Evolutionary conservation across 2,797 vertebrate genomes (phyloP), one percentile per base, ranked within the genome.

Genomic region (Tragelaphus oryx): DNA sequence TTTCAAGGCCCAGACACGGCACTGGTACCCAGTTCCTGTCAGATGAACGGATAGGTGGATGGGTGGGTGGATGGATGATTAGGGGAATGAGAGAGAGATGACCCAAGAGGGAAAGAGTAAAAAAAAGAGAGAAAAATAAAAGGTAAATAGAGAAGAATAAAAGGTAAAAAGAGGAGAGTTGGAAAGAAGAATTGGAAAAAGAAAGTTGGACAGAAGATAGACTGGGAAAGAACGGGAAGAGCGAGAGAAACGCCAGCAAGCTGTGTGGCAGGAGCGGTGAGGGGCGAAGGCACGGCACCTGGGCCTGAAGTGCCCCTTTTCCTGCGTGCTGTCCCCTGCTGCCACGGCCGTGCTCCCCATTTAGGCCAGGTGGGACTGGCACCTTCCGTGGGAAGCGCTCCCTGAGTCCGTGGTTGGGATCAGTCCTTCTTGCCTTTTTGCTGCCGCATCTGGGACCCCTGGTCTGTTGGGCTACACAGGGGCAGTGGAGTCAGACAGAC

Each of bases 241-340:
- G 14, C 0, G 9, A 55, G n/a, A 20, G 9, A 55, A 30, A 74
- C 8, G 5, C 30, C 14, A 55, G 37, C 8, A 82, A 87, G 46
- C 55, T 2, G 8, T 26, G 28, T 37, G 28, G 28, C 28, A 1
- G 57, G 44, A 3, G 3, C 9, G 5, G 37, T 17, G 48, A 46
- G 28, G 2, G 11, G 33, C 16, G 18, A 59, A 26, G 44, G 10
- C 8, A 2, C 0, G 0, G 60, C 9, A 3, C 52, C 9, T 8
- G 26, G 37, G 22, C 30, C 46, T 1, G 1, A 41, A 4, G 37
- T 2, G 1, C 44, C 10, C 28, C 76, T 46, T 41, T 46, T 22
- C 60, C 54, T 1, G 4, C 16, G 14, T 6, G 9, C 22, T 16
- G 5, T 5, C 30, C 14, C 4, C 13, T 7, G 75, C 75, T 76